A percentile compares a stretch with the other conserved stretches of the same genome.
Conservation (phyloP, 2,888 invertebrate genomes). For the Hipparchia semele region DNA sequence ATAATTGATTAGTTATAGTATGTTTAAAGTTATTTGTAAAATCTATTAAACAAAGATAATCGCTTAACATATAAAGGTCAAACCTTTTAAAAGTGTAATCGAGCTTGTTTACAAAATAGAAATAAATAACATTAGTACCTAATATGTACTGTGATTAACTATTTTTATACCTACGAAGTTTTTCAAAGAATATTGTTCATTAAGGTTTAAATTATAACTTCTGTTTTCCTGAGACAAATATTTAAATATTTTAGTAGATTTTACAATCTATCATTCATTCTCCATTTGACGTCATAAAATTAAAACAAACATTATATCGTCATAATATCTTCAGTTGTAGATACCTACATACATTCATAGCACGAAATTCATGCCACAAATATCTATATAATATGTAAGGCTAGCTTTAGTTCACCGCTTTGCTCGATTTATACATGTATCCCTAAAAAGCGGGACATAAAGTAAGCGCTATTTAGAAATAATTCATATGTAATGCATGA, state of each 20-base stretch:
- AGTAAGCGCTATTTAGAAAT: neutral
- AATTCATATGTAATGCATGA: neutral
- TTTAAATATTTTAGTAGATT: neutral
- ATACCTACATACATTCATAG: conserved; percentile 27
- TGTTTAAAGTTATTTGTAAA: conserved; percentile 10
- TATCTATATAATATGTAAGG: conserved; percentile 2
- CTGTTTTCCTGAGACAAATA: neutral
- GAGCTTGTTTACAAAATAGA: neutral
- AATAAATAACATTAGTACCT: no score
- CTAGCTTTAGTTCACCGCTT: conserved; percentile 17
- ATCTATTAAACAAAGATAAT: neutral
- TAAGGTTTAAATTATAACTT: neutral
- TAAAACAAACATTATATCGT: conserved; percentile 9
- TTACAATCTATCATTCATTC: conserved; percentile 4
- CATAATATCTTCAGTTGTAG: conserved; percentile 23
- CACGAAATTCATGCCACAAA: conserved; percentile 23
- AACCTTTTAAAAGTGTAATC: no score
- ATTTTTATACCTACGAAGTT: neutral
- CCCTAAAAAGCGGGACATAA: no score
- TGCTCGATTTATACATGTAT: neutral
- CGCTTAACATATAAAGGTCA: neutral
- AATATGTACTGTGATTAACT: no score
- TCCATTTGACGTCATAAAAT: neutral
- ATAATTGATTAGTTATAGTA: neutral
- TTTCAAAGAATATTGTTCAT: no score